Evolutionary conservation across 2,797 vertebrate species (phyloP).

Genomic region (Philypnodon macrostomus): DNA sequence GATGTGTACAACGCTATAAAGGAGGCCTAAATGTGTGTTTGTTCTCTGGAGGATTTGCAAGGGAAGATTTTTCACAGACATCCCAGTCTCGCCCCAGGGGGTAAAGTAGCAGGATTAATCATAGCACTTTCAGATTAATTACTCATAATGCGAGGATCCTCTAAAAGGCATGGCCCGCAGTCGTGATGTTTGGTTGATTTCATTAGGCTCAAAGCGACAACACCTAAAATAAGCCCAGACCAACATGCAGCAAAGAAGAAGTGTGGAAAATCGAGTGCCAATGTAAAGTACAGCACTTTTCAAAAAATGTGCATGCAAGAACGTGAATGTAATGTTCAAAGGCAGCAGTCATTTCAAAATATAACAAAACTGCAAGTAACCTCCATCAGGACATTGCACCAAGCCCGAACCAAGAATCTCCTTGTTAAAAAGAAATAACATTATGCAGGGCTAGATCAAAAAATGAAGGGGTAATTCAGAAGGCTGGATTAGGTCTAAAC

Average conservation of each 20-base stretch:
- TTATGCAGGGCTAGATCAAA: too few relatives aligned
- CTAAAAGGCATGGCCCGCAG: slow-evolving; percentile 80
- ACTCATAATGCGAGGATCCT: slow-evolving; percentile 80
- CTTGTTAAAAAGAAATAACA: too few relatives aligned
- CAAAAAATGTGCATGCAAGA: not conserved
- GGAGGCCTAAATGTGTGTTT: slow-evolving; percentile 64
- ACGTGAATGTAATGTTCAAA: not conserved
- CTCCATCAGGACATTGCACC: too few relatives aligned
- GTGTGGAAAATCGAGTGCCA: slow-evolving; percentile 22
- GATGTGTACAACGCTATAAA: slow-evolving; percentile 52
- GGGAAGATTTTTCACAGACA: slow-evolving; percentile 71
- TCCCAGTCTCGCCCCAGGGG: slow-evolving; percentile 67
- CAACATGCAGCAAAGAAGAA: slow-evolving; percentile 29
- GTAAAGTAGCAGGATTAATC: slow-evolving; percentile 79
- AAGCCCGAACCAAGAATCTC: too few relatives aligned
- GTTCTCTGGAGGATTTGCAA: slow-evolving; percentile 63
- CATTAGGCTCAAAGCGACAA: slow-evolving; percentile 79
- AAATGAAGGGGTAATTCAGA: too few relatives aligned
- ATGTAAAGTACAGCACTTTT: slow-evolving; percentile 17
- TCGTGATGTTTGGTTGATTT: slow-evolving; percentile 81
- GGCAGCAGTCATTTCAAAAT: too few relatives aligned
- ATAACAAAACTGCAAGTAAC: too few relatives aligned
- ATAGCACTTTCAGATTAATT: slow-evolving; percentile 85
- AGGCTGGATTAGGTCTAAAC: too few relatives aligned
- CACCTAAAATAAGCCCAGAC: slow-evolving; percentile 75